Evolutionary conservation across 2,113 vertebrate species (phyloP).

Genomic region (Tichodroma muraria): DNA sequence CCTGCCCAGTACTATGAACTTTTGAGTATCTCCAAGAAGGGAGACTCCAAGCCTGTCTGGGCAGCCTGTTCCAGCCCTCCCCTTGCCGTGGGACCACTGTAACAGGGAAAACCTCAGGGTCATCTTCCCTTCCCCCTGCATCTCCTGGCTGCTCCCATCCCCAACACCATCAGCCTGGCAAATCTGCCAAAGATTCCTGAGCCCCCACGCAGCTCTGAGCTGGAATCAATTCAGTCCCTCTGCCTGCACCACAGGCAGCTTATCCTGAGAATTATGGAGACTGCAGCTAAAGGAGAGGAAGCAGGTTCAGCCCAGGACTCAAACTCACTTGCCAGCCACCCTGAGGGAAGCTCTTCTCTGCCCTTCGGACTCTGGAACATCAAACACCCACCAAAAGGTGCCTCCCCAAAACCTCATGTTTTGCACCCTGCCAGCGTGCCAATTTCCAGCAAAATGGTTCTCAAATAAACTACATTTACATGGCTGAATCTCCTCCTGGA

Average conservation of each 20-base stretch:
- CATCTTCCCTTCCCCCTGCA: neutral
- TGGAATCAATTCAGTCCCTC: accelerated
- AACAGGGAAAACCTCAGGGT: accelerated
- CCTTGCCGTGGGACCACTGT: accelerated
- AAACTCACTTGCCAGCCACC: neutral
- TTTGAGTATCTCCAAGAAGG: neutral
- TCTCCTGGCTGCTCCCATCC: neutral
- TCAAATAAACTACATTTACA: neutral
- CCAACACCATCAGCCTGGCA: neutral
- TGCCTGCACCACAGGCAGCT: neutral
- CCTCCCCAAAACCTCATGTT: neutral
- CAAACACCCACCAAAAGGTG: slow-evolving; percentile 7
- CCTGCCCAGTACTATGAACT: neutral
- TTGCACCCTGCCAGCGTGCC: neutral
- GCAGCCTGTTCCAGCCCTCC: neutral
- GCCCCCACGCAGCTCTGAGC: neutral
- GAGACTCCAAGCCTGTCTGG: neutral
- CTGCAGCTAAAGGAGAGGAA: neutral
- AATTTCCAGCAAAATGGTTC: neutral
- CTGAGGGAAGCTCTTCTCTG: neutral
- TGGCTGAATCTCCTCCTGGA: neutral
- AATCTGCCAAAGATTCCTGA: neutral
- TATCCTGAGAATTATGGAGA: neutral
- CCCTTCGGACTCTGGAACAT: neutral
- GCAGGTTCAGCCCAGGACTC: slow-evolving; percentile 25